Conservation (phyloP, 2,113 vertebrate genomes). For the Corythornis madagascariensis region DNA sequence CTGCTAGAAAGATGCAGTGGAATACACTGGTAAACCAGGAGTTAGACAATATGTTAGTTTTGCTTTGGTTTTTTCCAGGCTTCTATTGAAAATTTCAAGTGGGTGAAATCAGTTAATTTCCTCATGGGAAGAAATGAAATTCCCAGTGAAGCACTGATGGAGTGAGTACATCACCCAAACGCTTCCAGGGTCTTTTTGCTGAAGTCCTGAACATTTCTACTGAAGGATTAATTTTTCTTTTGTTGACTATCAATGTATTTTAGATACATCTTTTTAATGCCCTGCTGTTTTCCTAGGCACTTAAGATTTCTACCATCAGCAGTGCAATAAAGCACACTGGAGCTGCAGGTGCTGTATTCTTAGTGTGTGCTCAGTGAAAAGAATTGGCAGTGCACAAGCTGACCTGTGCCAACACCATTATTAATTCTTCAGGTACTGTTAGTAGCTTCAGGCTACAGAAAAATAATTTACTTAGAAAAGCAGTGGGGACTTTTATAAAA, state of each 20-base stretch:
- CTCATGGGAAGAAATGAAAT: not conserved
- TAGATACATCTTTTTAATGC: not conserved
- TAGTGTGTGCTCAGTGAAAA: not conserved
- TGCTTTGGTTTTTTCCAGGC: not conserved
- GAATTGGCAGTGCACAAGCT: not conserved
- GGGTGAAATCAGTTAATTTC: not conserved
- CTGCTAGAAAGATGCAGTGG: not conserved
- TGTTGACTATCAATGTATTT: not conserved
- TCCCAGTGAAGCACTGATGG: not conserved
- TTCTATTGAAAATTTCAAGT: not conserved
- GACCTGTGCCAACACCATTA: conserved; percentile 32
- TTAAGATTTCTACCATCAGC: not conserved
- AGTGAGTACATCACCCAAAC: not conserved
- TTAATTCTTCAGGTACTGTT: conserved; percentile 54
- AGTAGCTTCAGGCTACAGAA: conserved; percentile 45
- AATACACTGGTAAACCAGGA: not conserved
- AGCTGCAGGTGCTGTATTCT: not conserved
- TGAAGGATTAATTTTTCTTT: not conserved
- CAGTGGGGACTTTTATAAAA: conserved; percentile 5
- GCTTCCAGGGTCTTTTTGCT: not conserved
- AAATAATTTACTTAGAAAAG: conserved; percentile 64
- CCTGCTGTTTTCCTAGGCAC: not conserved
- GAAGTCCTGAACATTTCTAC: not conserved
- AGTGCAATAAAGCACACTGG: not conserved
- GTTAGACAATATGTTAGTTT: no score